A percentile compares a stretch with the other conserved stretches of the same genome.
These are phyloP conservation scores for Troilus luridus DNA, from an alignment of 2,888 invertebrate genomes.

Conservation along the genomic window DNA sequence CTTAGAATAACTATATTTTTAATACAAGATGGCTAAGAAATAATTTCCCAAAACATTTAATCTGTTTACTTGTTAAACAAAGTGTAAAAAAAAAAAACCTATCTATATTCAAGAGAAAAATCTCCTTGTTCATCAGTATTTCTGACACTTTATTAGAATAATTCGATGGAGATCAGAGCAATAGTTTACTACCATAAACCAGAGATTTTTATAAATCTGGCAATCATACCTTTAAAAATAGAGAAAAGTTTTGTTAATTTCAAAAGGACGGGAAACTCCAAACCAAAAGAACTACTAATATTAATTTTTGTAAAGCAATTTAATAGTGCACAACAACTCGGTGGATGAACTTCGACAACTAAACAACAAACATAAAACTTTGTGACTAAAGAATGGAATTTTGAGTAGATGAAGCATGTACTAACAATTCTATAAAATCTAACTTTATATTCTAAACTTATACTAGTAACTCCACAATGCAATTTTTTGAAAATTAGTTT, in stretches of 20 bases:
- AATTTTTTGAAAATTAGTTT: too few relatives aligned
- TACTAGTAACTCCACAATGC: too few relatives aligned
- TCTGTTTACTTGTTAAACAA: background rate
- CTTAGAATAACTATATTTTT: background rate
- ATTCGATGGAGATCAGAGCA: background rate
- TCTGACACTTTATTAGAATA: background rate
- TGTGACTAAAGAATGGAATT: background rate
- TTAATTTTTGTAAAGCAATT: background rate
- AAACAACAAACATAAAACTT: background rate
- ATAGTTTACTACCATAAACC: background rate
- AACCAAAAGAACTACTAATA: too few relatives aligned
- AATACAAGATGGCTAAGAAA: background rate
- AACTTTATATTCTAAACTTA: too few relatives aligned
- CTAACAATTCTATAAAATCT: background rate
- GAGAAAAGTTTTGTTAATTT: too few relatives aligned
- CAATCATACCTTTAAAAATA: background rate
- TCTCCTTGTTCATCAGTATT: background rate
- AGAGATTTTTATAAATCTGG: background rate
- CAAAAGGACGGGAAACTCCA: too few relatives aligned
- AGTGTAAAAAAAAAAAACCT: background rate
- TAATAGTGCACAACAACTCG: background rate
- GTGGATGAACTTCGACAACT: background rate
- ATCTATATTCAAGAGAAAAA: background rate
- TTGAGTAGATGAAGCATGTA: background rate
- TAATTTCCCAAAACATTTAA: background rate